Base-by-base conservation (phyloP, 1,140 invertebrate species). In the Drosophila arizonae region DNA sequence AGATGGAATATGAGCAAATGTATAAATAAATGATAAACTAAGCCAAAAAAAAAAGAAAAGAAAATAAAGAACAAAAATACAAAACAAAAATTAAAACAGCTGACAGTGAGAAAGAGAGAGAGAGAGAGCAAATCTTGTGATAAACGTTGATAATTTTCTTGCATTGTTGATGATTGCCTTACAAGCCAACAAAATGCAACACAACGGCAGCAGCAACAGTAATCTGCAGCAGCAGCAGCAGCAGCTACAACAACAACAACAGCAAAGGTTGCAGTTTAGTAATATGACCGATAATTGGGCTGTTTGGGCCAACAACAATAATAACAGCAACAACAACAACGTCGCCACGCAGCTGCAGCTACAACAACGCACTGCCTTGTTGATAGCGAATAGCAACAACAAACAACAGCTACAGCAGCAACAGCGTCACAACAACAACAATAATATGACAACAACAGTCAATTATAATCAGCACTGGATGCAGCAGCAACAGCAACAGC, bases 111-210 rank as follows among this genome's bases (percentile, higher is more conserved):
- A 33, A 43, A 68, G 33, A 39, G 36, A 52, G 41, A 26, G 51
- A 68, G 33, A 39, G 36, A 52, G 41, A 26, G 51, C 62, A 48
- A 75, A 52, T 68, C 72, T 87, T 79, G 79, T 86, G 82, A 86
- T 86, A 86, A 86, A 82, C 75, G 61, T 65, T 72, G 72, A 86
- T 70, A 76, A 87, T 39, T 81, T 81, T 78, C 81, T 86, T 76
- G 82, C 67, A 15, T 65, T 72, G 79, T 82, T 79, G 81, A 87
- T 86, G 81, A 87, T 87, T 86, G 82, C 79, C 70, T 60, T 82
- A 78, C 77, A 84, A 79, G 55, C 73, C 69, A 79, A 68, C 63
- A 78, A 87, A 77, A 87, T 87, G 84, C 84, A 87, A 63, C 84
- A 87, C 76, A 87, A 82, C 72, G 57, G 46, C 77, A 63, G 28